These are phyloP conservation scores for Paramisgurnus dabryanus DNA, from an alignment of 2,113 vertebrate genomes.

Conservation along the genomic window DNA sequence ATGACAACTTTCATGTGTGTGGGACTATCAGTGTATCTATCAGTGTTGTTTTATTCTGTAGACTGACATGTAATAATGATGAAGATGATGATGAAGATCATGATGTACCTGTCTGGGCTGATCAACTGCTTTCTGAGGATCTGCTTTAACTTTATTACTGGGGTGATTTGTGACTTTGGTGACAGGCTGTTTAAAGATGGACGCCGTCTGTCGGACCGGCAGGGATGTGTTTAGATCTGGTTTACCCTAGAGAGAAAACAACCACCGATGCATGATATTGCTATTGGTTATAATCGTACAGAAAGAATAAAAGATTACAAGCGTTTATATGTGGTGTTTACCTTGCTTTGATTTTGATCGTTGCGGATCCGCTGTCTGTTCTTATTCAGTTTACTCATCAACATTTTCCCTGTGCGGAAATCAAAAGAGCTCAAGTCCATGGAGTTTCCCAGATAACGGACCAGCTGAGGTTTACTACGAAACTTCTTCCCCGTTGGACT, in stretches of 20 bases:
- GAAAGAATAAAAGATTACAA: background rate
- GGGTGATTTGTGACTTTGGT: conserved; percentile 98
- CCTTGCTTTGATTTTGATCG: conserved; percentile 85
- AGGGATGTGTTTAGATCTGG: conserved; percentile 94
- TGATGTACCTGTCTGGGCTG: conserved; percentile 90
- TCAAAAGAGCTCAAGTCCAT: conserved; percentile 85
- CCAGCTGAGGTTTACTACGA: conserved; percentile 89
- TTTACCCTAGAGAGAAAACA: conserved; percentile 75
- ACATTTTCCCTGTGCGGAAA: conserved; percentile 83
- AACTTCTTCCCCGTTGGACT: conserved; percentile 91
- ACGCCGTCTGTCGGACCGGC: conserved; percentile 92
- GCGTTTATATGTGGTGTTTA: conserved; percentile 57
- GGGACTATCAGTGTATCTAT: no score
- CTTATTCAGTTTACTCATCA: conserved; percentile 89
- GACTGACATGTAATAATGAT: background rate
- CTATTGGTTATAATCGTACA: no score
- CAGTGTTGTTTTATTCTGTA: background rate
- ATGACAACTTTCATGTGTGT: no score
- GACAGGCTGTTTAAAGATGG: conserved; percentile 96
- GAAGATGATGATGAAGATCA: background rate
- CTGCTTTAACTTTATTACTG: conserved; percentile 95
- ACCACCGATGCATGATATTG: background rate
- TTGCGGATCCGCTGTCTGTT: conserved; percentile 88
- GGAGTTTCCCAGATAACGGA: conserved; percentile 84
- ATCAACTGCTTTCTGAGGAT: conserved; percentile 92